Evolutionary conservation across 2,888 invertebrate species (phyloP).

Genomic region (Erebia palarica): DNA sequence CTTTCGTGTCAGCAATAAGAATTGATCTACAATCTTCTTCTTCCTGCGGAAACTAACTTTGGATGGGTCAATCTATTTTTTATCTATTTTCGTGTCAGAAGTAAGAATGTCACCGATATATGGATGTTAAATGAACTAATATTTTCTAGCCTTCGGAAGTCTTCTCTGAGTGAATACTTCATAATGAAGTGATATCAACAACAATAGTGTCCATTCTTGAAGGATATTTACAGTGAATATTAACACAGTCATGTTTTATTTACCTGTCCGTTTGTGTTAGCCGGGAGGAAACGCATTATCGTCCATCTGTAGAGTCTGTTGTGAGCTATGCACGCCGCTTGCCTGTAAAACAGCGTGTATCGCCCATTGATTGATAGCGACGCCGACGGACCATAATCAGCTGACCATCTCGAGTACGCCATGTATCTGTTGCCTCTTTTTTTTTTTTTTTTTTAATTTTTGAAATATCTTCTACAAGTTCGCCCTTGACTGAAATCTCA

Average conservation of each 20-base stretch:
- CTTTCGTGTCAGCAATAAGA: too few species aligned
- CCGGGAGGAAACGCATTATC: constrained; percentile 16
- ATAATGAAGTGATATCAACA: constrained; percentile 7
- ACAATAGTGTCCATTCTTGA: background rate
- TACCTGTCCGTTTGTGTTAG: constrained; percentile 5
- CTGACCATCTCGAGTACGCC: background rate
- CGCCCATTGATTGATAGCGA: constrained; percentile 24
- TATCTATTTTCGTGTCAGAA: too few species aligned
- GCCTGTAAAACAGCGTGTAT: constrained; percentile 20
- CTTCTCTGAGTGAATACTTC: background rate
- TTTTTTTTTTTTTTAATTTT: too few species aligned
- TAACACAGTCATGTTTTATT: constrained; percentile 31
- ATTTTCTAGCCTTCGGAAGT: too few species aligned
- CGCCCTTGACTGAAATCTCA: too few species aligned
- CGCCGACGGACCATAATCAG: background rate
- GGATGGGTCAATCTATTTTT: too few species aligned
- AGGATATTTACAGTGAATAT: constrained; percentile 17
- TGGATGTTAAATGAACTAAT: too few species aligned
- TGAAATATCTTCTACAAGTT: too few species aligned
- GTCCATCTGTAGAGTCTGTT: constrained; percentile 20
- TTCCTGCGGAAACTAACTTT: too few species aligned
- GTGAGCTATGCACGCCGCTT: background rate
- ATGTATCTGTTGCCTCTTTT: too few species aligned
- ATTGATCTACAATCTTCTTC: too few species aligned
- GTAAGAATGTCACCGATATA: too few species aligned